Evolutionary conservation across 1,140 invertebrate species (phyloP), one percentile per base, ranked within the genome.

Genomic region (Lasioglossum baleicum): DNA sequence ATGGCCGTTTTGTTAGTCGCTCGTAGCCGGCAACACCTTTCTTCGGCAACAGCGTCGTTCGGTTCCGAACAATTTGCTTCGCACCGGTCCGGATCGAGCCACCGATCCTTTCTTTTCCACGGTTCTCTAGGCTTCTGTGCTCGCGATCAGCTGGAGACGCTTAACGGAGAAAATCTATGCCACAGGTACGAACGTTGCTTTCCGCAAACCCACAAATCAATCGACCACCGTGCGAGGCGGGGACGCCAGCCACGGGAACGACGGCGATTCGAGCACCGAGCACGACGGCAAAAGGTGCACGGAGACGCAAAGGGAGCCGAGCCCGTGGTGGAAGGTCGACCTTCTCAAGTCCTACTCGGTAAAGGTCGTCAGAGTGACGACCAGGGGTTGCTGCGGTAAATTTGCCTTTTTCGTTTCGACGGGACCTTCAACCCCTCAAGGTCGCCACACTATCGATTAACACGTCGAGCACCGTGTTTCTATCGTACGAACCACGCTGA

Each of bases 301-400:
- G 0, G 97, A 98, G 92, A 98, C 97, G 0, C 96, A 97, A 86
- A 95, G 96, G 70, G 97, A 98, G 88, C 95, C 95, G 0, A 97
- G 97, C 15, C 97, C 97, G 0, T 98, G 97, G 97, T 98, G 97
- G 97, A 95, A 96, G 80, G 97, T 98, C 0, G 97, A 98, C 90
- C 93, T 98, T 17, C 94, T 98, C 7, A 94, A 96, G 61, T 95
- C 97, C 15, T 97, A 98, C 89, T 94, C 97, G 13, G 95, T 98
- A 53, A 95, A 96, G 88, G 96, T 97, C 11, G 96, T 98, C 13
- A 92, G 97, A 75, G 96, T 98, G 15, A 97, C 97, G 1, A 98
- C 97, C 0, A 94, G 97, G 91, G 97, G 97, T 42, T 97, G 97
- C 84, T 97, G 97, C 83, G 97, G 96, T 96, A 92, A 94, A 92